These are phyloP conservation scores for Neuroterus valhalla DNA, from an alignment of 1,140 invertebrate genomes.

Conservation along the genomic window DNA sequence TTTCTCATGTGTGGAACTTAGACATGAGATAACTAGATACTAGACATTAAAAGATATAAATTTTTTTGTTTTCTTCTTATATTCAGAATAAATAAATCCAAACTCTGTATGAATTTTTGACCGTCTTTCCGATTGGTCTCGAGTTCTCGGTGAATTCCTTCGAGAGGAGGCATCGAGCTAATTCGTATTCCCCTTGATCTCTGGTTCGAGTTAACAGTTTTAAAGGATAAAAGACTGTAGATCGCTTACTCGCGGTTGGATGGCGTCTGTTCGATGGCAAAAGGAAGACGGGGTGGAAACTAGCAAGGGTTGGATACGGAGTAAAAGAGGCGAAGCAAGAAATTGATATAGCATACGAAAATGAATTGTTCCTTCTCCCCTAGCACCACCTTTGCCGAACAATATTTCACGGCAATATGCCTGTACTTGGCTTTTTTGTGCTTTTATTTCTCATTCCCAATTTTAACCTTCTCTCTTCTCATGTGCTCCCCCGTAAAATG, in stretches of 20 bases:
- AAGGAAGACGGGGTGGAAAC: constrained; percentile 48
- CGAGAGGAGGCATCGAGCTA: constrained; percentile 65
- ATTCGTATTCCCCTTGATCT: constrained; percentile 74
- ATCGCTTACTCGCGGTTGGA: constrained; percentile 62
- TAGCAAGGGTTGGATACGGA: constrained; percentile 54
- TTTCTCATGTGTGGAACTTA: too few relatives aligned
- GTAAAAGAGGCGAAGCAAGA: constrained; percentile 73
- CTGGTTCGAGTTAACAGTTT: constrained; percentile 72
- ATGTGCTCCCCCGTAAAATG: constrained; percentile 69
- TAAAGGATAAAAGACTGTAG: constrained; percentile 73
- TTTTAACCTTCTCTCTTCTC: constrained; percentile 64
- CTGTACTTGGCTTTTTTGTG: constrained; percentile 69
- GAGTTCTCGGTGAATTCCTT: constrained; percentile 55
- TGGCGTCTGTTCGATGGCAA: constrained; percentile 52
- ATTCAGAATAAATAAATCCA: too few relatives aligned
- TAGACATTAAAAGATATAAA: too few relatives aligned
- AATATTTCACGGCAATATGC: constrained; percentile 75
- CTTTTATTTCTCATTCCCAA: constrained; percentile 76
- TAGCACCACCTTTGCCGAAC: constrained; percentile 66
- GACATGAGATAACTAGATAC: too few relatives aligned
- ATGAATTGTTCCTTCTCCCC: constrained; percentile 71
- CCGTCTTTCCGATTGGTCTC: constrained; percentile 18
- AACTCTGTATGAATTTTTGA: not conserved
- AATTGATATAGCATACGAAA: constrained; percentile 76
- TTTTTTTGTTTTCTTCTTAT: too few relatives aligned